phyloP scores from a whole-genome alignment of 1,140 invertebrate species.

The Lucilia sericata region DNA sequence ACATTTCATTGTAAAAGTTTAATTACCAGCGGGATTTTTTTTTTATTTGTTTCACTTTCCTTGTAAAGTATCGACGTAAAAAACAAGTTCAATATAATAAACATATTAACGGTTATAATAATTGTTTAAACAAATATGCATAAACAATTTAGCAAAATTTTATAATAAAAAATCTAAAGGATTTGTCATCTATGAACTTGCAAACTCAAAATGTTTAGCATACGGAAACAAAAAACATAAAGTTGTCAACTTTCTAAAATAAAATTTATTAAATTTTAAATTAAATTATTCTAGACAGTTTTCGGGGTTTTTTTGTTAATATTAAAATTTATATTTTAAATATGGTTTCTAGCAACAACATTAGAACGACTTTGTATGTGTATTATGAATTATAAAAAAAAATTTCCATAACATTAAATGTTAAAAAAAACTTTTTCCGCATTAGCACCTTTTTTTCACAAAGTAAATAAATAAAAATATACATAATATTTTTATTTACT shows the following conservation, averaged over 20 bases:
- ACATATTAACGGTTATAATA: too few species aligned
- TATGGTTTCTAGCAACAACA: background rate
- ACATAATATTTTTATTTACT: background rate
- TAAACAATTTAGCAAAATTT: too few species aligned
- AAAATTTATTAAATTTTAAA: background rate
- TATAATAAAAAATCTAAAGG: background rate
- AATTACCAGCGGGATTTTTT: too few species aligned
- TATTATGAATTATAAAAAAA: background rate
- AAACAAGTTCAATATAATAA: too few species aligned
- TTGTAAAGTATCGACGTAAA: too few species aligned
- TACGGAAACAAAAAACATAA: background rate
- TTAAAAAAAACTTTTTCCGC: conserved; percentile 29
- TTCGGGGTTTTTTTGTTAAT: too few species aligned
- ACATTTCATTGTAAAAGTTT: too few species aligned
- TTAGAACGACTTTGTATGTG: background rate
- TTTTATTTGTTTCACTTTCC: too few species aligned
- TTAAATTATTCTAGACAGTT: background rate
- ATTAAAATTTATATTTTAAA: too few species aligned
- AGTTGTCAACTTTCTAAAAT: background rate
- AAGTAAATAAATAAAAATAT: too few species aligned
- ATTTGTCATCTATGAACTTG: background rate
- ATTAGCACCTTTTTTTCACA: background rate
- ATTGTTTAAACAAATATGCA: too few species aligned
- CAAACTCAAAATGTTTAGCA: background rate
- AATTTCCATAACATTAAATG: conserved; percentile 15